Evolutionary conservation across 2,888 invertebrate genomes (phyloP).

Genomic region (Atethmia centrago): DNA sequence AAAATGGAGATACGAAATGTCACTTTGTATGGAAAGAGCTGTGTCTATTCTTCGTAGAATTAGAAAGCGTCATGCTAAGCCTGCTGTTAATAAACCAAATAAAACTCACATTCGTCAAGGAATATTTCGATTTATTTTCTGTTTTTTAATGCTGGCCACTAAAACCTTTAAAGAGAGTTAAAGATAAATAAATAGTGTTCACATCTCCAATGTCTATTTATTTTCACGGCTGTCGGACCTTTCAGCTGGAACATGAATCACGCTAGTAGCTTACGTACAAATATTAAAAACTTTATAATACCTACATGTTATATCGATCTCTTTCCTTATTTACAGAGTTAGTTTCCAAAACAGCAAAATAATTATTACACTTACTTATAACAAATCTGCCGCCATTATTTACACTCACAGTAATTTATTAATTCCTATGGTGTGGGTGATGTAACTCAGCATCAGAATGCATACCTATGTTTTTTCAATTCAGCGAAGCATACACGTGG

Average conservation of each 20-base stretch:
- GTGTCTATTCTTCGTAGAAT: too few species aligned
- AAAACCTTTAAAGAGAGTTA: not conserved
- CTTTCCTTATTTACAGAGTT: not conserved
- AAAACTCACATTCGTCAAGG: not conserved
- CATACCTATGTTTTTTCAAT: conserved; percentile 19
- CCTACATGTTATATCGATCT: not conserved
- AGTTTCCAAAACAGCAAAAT: conserved; percentile 8
- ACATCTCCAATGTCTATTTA: not conserved
- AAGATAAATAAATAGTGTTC: not conserved
- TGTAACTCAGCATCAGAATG: conserved; percentile 14
- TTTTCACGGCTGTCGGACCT: conserved; percentile 13
- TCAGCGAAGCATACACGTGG: conserved; percentile 7
- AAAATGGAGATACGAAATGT: too few species aligned
- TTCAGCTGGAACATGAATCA: conserved; percentile 35
- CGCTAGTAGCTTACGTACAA: not conserved
- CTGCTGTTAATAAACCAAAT: not conserved
- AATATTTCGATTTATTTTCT: not conserved
- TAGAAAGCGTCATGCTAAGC: too few species aligned
- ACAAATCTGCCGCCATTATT: conserved; percentile 23
- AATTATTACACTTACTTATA: conserved; percentile 8
- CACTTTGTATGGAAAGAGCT: too few species aligned
- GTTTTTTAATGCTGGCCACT: not conserved
- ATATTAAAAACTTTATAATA: conserved; percentile 14
- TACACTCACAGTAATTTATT: conserved; percentile 17
- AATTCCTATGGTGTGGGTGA: conserved; percentile 16